Conservation (phyloP, 2,113 vertebrate species). For the Corvus hawaiiensis region DNA sequence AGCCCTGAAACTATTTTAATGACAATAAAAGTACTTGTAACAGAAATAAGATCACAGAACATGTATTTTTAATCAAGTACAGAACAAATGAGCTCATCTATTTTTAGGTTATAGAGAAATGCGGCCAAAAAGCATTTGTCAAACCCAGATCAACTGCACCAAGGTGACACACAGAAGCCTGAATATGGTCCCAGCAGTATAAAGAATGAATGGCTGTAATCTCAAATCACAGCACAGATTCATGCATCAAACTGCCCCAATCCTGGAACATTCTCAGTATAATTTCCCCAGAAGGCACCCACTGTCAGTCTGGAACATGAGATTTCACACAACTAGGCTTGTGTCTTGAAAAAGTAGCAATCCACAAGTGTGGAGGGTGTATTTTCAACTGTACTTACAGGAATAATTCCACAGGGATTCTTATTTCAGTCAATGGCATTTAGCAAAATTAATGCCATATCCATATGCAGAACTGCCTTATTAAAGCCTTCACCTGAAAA, state of each 20-base stretch:
- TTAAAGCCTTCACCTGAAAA: not conserved
- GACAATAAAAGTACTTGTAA: not conserved
- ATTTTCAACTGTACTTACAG: not conserved
- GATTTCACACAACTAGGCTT: not conserved
- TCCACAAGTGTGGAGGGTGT: not conserved
- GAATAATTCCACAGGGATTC: not conserved
- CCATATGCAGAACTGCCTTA: not conserved
- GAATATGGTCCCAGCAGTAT: not conserved
- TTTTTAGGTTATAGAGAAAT: not conserved
- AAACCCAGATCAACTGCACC: not conserved
- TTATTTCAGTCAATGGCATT: not conserved
- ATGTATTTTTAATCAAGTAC: not conserved
- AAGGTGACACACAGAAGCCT: not conserved
- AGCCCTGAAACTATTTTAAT: not conserved
- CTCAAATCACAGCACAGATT: not conserved
- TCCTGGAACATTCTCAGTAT: not conserved
- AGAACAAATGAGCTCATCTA: not conserved
- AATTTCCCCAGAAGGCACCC: not conserved
- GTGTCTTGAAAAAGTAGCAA: not conserved
- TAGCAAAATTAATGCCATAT: not conserved
- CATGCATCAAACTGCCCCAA: not conserved
- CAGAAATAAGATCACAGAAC: not conserved
- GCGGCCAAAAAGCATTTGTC: not conserved
- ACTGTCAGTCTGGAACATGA: not conserved
- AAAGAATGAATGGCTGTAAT: not conserved